Conservation (phyloP, 2,113 vertebrate genomes). For the Bubalus kerabau region DNA sequence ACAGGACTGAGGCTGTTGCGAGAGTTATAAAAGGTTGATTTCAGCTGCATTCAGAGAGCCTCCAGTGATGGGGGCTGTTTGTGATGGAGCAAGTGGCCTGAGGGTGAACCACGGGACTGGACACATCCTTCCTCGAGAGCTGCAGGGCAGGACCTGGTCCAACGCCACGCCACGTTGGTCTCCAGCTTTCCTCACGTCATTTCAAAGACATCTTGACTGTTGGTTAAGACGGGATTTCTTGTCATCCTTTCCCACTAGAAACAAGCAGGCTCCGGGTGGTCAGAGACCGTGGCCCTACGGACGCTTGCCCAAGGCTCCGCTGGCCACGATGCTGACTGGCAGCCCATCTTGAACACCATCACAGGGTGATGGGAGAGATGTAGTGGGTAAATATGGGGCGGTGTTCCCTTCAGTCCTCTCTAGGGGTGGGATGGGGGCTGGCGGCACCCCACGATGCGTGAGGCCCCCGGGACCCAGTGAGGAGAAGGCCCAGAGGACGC, state of each 20-base stretch:
- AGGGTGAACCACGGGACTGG: background rate
- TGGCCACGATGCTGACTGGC: background rate
- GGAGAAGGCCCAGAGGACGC: background rate
- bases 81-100: background rate
- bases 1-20: background rate
- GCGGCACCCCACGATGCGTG: fast-evolving
- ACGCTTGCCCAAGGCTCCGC: background rate
- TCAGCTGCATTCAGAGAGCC: background rate
- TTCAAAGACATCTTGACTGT: background rate
- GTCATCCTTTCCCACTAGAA: background rate
- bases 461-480: background rate
- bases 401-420: background rate
- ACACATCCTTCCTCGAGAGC: background rate
- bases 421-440: no score
- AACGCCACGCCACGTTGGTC: background rate
- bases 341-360: background rate
- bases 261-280: background rate
- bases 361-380: background rate
- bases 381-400: fast-evolving
- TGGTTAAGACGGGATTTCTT: background rate
- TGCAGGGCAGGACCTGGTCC: background rate
- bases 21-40: background rate
- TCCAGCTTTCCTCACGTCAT: background rate
- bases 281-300: background rate
- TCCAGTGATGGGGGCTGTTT: background rate